phyloP scores from a whole-genome alignment of 2,797 vertebrate species.

The Varecia variegata region DNA sequence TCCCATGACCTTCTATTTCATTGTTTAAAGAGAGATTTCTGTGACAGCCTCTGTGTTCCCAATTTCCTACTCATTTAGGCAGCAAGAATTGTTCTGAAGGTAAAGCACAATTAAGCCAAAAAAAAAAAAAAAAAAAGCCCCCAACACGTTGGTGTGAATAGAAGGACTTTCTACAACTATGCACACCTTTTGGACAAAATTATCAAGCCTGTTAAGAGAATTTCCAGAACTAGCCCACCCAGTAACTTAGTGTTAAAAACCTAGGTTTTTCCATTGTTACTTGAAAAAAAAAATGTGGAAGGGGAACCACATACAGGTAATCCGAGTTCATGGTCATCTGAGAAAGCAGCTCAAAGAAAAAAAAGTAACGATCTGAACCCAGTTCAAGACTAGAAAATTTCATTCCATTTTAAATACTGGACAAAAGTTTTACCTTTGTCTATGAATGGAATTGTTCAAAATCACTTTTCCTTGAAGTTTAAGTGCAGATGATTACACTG shows the following conservation, averaged over 20 bases:
- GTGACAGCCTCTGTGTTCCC: background rate
- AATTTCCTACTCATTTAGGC: background rate
- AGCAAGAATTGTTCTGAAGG: background rate
- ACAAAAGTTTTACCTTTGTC: background rate
- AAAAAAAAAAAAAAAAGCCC: background rate
- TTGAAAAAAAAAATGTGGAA: background rate
- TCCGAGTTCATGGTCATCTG: background rate
- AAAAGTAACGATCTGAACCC: background rate
- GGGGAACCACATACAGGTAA: background rate
- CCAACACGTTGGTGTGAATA: background rate
- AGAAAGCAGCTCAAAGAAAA: background rate
- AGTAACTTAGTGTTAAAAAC: background rate
- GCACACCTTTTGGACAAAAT: background rate
- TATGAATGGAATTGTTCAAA: background rate
- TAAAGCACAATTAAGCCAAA: background rate
- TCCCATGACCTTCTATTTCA: background rate
- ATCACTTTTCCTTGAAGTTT: background rate
- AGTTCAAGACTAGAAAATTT: background rate
- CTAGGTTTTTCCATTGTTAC: background rate
- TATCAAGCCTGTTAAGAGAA: background rate
- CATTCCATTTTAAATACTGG: conserved; percentile 33
- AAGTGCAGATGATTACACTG: background rate
- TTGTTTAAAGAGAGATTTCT: conserved; percentile 13
- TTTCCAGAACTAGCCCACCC: background rate
- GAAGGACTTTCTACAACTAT: background rate